phyloP scores from a whole-genome alignment of 92 coral and sea anemone species.

The Bergia puertoricense region DNA sequence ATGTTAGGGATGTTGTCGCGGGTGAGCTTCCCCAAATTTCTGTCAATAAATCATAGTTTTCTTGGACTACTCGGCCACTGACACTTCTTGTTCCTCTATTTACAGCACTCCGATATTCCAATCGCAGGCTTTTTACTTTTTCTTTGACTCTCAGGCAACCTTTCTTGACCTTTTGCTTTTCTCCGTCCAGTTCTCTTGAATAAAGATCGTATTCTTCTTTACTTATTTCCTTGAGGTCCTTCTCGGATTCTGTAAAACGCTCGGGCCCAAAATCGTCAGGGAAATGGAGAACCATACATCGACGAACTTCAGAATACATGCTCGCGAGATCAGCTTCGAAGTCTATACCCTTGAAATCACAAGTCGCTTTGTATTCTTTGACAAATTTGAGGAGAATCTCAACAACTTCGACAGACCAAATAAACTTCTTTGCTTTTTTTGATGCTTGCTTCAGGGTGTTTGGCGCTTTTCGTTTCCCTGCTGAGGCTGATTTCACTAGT shows the following conservation, averaged over 20 bases:
- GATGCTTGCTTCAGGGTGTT: not conserved
- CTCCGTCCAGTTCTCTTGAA: too few species aligned
- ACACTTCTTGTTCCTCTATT: not conserved
- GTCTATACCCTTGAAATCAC: conserved; percentile 43
- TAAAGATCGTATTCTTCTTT: conserved; percentile 32
- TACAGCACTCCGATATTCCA: too few species aligned
- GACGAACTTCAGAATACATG: conserved; percentile 44
- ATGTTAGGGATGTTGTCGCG: not conserved
- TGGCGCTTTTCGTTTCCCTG: too few species aligned
- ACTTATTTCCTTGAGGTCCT: conserved; percentile 5
- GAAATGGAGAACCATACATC: conserved; percentile 26
- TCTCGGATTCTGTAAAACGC: not conserved
- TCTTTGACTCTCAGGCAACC: too few species aligned
- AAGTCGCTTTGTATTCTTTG: conserved; percentile 45
- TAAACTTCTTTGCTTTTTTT: conserved; percentile 3
- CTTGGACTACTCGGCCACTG: too few species aligned
- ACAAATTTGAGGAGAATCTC: conserved; percentile 34
- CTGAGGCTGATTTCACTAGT: too few species aligned
- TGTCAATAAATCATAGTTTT: not conserved
- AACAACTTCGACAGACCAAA: conserved; percentile 21
- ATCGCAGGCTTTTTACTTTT: too few species aligned
- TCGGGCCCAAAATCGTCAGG: conserved; percentile 42
- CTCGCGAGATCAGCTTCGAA: conserved; percentile 51
- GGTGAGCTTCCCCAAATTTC: not conserved
- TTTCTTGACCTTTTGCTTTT: too few species aligned